A percentile compares a stretch with the other conserved stretches of the same genome.
These are phyloP conservation scores for Eueides isabella DNA, from an alignment of 1,140 invertebrate species.

Conservation along the genomic window DNA sequence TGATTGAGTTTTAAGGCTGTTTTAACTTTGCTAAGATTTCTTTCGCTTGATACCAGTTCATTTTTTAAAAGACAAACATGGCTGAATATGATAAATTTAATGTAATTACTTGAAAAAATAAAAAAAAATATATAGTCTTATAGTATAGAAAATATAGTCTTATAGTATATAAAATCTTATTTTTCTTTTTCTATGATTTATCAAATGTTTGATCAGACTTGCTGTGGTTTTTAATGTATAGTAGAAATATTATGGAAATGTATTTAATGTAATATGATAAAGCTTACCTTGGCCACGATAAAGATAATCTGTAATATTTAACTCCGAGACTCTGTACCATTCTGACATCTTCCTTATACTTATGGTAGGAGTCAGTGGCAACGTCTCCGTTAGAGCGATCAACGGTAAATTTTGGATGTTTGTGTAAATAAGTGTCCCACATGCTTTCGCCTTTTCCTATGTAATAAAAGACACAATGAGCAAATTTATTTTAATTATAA, in stretches of 20 bases:
- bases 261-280: neutral
- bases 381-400: constrained; percentile 83
- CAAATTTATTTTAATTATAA: constrained; percentile 17
- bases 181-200: too few species aligned
- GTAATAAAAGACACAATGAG: too few species aligned
- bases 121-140: too few species aligned
- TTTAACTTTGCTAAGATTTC: neutral
- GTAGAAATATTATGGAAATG: too few species aligned
- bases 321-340: constrained; percentile 79
- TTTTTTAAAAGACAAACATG: too few species aligned
- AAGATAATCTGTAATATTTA: constrained; percentile 82
- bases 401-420: constrained; percentile 75
- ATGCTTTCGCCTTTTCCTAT: constrained; percentile 80
- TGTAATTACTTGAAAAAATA: too few species aligned
- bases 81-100: too few species aligned
- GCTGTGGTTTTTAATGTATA: too few species aligned
- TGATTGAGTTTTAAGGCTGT: constrained; percentile 15
- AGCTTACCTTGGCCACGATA: constrained; percentile 82
- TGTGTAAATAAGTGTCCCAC: constrained; percentile 84
- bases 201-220: too few species aligned
- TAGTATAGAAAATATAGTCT: too few species aligned
- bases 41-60: too few species aligned
- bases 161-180: too few species aligned
- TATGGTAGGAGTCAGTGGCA: constrained; percentile 84
- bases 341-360: constrained; percentile 82